phyloP scores from a whole-genome alignment of 1,140 invertebrate genomes.

The Parasteatoda tepidariorum region DNA sequence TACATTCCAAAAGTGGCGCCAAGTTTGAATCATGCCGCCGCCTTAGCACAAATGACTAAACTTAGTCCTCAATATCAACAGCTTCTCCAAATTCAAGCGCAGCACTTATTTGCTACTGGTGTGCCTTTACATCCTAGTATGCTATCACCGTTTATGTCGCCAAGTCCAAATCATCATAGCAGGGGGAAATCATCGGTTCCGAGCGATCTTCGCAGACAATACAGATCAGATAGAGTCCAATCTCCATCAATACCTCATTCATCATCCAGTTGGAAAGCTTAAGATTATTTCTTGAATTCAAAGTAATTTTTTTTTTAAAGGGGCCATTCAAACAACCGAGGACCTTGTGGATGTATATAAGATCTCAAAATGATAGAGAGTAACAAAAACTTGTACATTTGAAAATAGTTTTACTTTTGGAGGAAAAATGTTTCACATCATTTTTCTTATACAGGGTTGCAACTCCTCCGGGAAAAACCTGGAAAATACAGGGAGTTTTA shows the following conservation, averaged over 20 bases:
- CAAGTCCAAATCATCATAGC: constrained; percentile 31
- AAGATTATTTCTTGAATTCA: too few relatives aligned
- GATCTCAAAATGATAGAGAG: too few relatives aligned
- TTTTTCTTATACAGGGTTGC: too few relatives aligned
- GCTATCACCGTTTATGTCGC: constrained; percentile 54
- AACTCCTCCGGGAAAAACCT: too few relatives aligned
- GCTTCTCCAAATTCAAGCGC: constrained; percentile 66
- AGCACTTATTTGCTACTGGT: constrained; percentile 67
- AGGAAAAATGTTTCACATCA: too few relatives aligned
- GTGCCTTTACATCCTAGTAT: constrained; percentile 62
- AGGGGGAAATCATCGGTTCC: constrained; percentile 54
- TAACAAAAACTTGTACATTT: too few relatives aligned
- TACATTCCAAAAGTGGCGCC: constrained; percentile 59
- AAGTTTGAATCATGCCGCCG: constrained; percentile 65
- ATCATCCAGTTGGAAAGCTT: constrained; percentile 50
- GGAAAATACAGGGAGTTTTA: too few relatives aligned
- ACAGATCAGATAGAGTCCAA: constrained; percentile 79
- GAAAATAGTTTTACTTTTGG: too few relatives aligned
- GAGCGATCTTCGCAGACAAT: constrained; percentile 88
- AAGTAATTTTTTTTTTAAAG: too few relatives aligned
- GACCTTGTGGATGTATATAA: too few relatives aligned
- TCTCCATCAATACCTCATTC: constrained; percentile 38
- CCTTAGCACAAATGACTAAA: constrained; percentile 70
- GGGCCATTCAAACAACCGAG: too few relatives aligned
- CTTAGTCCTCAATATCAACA: constrained; percentile 69